These are phyloP conservation scores for Tor tambroides DNA, from an alignment of 2,113 vertebrate species.

Conservation along the genomic window DNA sequence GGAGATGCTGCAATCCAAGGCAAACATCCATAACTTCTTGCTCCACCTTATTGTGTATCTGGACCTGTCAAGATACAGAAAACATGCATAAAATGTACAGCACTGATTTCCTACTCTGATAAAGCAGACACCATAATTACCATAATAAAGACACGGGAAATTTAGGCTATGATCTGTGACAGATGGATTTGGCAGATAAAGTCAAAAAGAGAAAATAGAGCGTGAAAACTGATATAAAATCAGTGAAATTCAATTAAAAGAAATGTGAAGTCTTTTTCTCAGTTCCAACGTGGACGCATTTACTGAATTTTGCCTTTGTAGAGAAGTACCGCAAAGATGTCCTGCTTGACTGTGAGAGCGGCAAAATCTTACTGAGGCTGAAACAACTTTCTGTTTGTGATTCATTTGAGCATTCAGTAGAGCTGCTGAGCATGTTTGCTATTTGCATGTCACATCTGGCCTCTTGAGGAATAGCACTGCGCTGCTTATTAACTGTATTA, in stretches of 20 bases:
- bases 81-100: not conserved
- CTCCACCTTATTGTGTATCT: conserved; percentile 28
- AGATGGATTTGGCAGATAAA: not conserved
- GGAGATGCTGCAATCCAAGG: too few species aligned
- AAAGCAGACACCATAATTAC: not conserved
- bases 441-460: conserved; percentile 65
- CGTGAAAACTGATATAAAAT: not conserved
- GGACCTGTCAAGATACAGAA: conserved; percentile 22
- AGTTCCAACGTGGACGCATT: not conserved
- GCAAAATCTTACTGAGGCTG: not conserved
- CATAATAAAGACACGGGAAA: not conserved
- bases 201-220: not conserved
- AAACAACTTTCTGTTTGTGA: conserved; percentile 20
- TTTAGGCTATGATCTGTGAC: not conserved
- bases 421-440: conserved; percentile 57
- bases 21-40: too few species aligned
- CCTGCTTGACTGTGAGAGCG: not conserved
- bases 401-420: conserved; percentile 12
- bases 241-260: not conserved
- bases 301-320: not conserved
- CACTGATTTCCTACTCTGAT: not conserved
- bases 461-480: conserved; percentile 59
- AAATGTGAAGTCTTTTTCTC: not conserved
- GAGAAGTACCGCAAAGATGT: not conserved
- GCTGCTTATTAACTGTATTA: conserved; percentile 67